These are phyloP conservation scores for Linhomoeus sp. DNA, from an alignment of 2,888 invertebrate species.

Conservation along the genomic window DNA sequence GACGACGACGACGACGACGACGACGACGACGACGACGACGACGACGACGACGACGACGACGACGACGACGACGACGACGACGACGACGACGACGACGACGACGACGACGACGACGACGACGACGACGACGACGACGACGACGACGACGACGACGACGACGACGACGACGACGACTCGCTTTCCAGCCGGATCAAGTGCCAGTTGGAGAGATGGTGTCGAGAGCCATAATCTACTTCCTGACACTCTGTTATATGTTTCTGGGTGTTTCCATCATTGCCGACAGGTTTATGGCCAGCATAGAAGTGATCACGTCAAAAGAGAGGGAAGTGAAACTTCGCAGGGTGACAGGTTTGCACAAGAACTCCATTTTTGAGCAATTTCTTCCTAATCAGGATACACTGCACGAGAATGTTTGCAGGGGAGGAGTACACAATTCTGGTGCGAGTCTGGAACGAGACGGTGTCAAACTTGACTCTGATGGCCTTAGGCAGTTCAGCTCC, in stretches of 20 bases:
- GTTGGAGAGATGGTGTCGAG: conserved; percentile 63
- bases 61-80: conserved; percentile 2
- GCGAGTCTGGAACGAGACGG: conserved; percentile 96
- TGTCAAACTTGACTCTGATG: conserved; percentile 94
- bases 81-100: conserved; percentile 6
- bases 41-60: conserved; percentile 8
- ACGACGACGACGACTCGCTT: conserved; percentile 7
- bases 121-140: conserved; percentile 6
- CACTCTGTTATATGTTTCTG: conserved; percentile 80
- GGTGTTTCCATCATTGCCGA: conserved; percentile 97
- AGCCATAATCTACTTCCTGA: conserved; percentile 68
- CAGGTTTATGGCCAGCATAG: conserved; percentile 96
- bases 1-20: conserved; percentile 4
- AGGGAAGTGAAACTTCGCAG: conserved; percentile 73
- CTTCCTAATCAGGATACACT: conserved; percentile 68
- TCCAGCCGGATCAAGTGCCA: no score
- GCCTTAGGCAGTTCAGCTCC: conserved; percentile 90
- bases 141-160: conserved; percentile 4
- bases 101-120: conserved; percentile 7
- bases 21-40: neutral
- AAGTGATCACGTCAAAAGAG: conserved; percentile 94
- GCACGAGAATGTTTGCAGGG: no score
- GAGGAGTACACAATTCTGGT: conserved; percentile 74
- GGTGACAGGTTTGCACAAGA: conserved; percentile 31
- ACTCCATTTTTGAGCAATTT: conserved; percentile 42